Conservation (phyloP, 1,140 invertebrate genomes). For the Anastatus disparis region DNA sequence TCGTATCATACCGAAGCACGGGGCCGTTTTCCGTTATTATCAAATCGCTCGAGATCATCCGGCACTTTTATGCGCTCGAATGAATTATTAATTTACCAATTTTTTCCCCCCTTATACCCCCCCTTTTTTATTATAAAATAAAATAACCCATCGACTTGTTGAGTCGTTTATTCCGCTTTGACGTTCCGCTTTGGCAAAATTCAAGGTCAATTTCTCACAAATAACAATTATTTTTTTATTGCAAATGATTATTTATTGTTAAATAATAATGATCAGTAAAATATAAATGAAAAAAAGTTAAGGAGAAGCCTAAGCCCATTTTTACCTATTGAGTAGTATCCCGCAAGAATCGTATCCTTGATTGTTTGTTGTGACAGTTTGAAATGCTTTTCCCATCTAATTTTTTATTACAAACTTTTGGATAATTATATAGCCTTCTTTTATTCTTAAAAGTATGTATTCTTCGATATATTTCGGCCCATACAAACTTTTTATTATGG, state of each 20-base stretch:
- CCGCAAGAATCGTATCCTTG: constrained; percentile 16
- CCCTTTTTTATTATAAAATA: too few species aligned
- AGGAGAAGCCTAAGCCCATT: constrained; percentile 30
- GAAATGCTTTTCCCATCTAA: constrained; percentile 9
- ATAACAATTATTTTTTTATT: constrained; percentile 16
- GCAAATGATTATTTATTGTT: constrained; percentile 10
- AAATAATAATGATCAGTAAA: too few species aligned
- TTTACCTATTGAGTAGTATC: constrained; percentile 36
- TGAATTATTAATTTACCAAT: not conserved
- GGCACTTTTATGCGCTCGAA: constrained; percentile 17
- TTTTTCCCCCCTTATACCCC: not conserved
- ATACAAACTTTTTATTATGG: too few species aligned
- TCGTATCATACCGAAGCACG: constrained; percentile 33
- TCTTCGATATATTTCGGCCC: too few species aligned
- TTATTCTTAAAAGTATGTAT: too few species aligned
- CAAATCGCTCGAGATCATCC: constrained; percentile 14
- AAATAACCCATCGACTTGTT: constrained; percentile 8
- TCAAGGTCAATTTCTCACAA: constrained; percentile 39
- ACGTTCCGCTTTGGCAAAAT: constrained; percentile 43
- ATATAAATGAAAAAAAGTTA: too few species aligned
- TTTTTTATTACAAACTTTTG: not conserved
- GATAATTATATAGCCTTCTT: not conserved
- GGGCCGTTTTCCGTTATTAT: constrained; percentile 29
- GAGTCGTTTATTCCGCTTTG: constrained; percentile 40
- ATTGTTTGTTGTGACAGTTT: constrained; percentile 15